Evolutionary conservation across 2,113 vertebrate species (phyloP), one percentile per base, ranked within the genome.

Genomic region (Cyanoderma ruficeps): DNA sequence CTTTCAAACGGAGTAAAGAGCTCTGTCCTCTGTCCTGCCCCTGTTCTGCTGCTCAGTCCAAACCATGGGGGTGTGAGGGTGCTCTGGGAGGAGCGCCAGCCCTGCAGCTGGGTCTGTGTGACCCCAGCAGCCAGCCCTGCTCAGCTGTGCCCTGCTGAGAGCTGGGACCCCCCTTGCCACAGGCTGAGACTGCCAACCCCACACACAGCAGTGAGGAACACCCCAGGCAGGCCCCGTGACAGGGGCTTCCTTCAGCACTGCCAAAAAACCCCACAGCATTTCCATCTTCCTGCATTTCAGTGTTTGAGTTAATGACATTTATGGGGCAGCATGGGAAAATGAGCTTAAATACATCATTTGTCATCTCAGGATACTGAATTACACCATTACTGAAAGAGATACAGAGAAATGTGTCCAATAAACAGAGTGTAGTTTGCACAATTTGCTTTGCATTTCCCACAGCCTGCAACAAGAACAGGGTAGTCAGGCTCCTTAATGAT

Each of bases 401-500:
- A 68, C 22, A 75, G 93, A 82, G 86, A 96, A 92, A 94, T 64
- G 57, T 68, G 44, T 60, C 88, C 83, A 86, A 93, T 89, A 89
- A 81, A 88, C 35, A 59, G 10, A 78, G 56, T 8, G 2, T 8
- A 84, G 75, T 92, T 93, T 92, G 93, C 61, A 93, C 76, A 69
- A 71, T 93, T 89, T 53, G 84, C 88, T 95, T 92, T 79, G 56
- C 65, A 74, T 90, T 96, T 93, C 77, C 92, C 77, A 39, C 59
- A 88, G 83, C 60, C 53, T 87, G 79, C 86, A 93, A 71, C 49
- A 75, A 83, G 83, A 75, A 47, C 72, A 46, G 83, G 76, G 82
- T 11, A 89, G 86, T 72, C 68, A 39, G 57, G 90, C 88, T 87
- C 82, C 86, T 71, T 93, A 95, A 94, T 90, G 92, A 96, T 84